phyloP scores from a whole-genome alignment of 2,888 invertebrate species.

The Hybos culiciformis region DNA sequence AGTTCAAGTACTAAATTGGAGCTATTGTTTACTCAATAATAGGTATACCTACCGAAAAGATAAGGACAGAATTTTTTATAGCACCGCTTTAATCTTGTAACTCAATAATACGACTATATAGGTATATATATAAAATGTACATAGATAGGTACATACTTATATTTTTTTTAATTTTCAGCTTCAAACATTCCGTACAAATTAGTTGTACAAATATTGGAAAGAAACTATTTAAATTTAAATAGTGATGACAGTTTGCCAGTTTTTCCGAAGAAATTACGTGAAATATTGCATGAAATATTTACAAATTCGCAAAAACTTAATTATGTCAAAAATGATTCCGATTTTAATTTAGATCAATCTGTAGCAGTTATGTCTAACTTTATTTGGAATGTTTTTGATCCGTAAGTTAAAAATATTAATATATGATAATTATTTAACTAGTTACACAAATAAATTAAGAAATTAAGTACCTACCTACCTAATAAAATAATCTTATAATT shows the following conservation, averaged over 20 bases:
- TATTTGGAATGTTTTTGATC: slow-evolving; percentile 34
- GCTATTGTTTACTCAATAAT: no score
- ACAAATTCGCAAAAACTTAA: slow-evolving; percentile 24
- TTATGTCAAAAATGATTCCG: slow-evolving; percentile 18
- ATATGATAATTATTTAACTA: background rate
- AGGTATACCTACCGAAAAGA: no score
- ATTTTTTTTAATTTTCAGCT: slow-evolving; percentile 19
- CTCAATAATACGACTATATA: no score
- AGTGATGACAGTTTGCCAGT: slow-evolving; percentile 27
- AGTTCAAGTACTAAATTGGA: no score
- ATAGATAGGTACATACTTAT: no score
- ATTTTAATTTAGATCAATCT: slow-evolving; percentile 22
- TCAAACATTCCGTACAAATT: slow-evolving; percentile 29
- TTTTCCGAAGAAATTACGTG: slow-evolving; percentile 30
- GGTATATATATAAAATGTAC: no score
- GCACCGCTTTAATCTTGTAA: no score
- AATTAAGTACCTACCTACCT: no score
- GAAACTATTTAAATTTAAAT: slow-evolving; percentile 24
- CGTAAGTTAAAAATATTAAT: slow-evolving; percentile 20
- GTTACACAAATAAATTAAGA: background rate
- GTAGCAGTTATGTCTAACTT: slow-evolving; percentile 28
- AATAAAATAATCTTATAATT: no score
- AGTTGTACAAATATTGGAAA: slow-evolving; percentile 28
- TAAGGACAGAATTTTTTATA: no score
- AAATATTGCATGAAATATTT: slow-evolving; percentile 32